phyloP scores from a whole-genome alignment of 2,797 vertebrate genomes.

The Syngnathus acus region DNA sequence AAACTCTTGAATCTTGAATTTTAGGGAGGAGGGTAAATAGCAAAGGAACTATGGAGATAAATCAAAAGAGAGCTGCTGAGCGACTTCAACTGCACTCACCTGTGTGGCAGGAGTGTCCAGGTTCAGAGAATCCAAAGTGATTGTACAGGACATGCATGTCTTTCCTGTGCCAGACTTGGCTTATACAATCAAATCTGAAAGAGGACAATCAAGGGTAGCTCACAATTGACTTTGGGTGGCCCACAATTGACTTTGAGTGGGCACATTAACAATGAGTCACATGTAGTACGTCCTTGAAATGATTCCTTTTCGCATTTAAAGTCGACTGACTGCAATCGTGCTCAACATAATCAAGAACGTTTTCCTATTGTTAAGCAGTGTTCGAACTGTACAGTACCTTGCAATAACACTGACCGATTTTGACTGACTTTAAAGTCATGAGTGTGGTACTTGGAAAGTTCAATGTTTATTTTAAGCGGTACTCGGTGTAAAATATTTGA shows the following conservation, averaged over 20 bases:
- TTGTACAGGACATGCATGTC: conserved; percentile 91
- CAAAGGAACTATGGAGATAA: too few relatives aligned
- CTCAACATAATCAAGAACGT: not conserved
- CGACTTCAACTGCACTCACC: conserved; percentile 58
- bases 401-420: too few relatives aligned
- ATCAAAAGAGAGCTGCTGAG: not conserved
- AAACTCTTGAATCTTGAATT: too few relatives aligned
- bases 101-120: conserved; percentile 83
- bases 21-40: too few relatives aligned
- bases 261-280: not conserved
- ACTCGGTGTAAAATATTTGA: too few relatives aligned
- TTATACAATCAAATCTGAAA: conserved; percentile 92
- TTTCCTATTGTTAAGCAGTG: not conserved
- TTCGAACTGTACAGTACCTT: not conserved
- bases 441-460: too few relatives aligned
- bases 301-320: not conserved
- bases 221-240: too few relatives aligned
- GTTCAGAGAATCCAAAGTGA: conserved; percentile 86
- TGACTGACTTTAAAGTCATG: too few relatives aligned
- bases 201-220: not conserved
- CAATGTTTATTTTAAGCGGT: too few relatives aligned
- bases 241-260: not conserved
- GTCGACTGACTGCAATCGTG: not conserved
- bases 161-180: conserved; percentile 97
- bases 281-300: not conserved